Evolutionary conservation across 2,113 vertebrate species (phyloP), one percentile per base, ranked within the genome.

Genomic region (Trematomus loennbergii): DNA sequence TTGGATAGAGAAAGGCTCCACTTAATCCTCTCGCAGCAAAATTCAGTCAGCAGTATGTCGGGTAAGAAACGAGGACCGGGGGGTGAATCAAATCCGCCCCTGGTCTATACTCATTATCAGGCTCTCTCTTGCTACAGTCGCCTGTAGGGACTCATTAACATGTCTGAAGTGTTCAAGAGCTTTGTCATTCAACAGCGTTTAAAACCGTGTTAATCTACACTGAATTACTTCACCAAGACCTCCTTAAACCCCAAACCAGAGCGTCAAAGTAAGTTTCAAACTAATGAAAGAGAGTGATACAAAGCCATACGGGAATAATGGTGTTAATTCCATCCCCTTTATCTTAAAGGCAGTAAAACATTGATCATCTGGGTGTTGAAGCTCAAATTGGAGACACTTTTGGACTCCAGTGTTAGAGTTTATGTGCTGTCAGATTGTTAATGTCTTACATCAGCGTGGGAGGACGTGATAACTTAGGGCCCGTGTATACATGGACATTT

Each of bases 111-210:
- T 87, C 78, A 62, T 83, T 87, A 83, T 57, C 63, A 9, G 65
- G 12, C 65, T 58, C 65, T 78, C 80, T 81, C 58, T 54, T 15
- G 71, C 72, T 60, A 33, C 79, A 33, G 49, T 74, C 3, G 85
- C 81, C 86, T 86, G 76, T 57, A 64, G 89, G 89, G 87, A 88
- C 68, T 88, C 85, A 90, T 93, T 93, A 89, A 81, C 87, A 84
- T 82, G 88, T 81, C 84, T 82, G 78, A 75, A 84, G 80, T 79
- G 71, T 87, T 88, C 53, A 29, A 72, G 75, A 82, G 79, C 84
- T 86, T 88, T 87, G 86, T 90, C 87, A 86, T 77, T 89, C 85
- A 79, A 78, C 85, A 79, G 80, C 58, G 58, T 85, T 85, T 84
- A 84, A 91, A 87, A 81, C 62, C 62, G 54, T 63, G 79, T 87